phyloP scores from a whole-genome alignment of 2,113 vertebrate genomes.

The Nannobrachium achirus region DNA sequence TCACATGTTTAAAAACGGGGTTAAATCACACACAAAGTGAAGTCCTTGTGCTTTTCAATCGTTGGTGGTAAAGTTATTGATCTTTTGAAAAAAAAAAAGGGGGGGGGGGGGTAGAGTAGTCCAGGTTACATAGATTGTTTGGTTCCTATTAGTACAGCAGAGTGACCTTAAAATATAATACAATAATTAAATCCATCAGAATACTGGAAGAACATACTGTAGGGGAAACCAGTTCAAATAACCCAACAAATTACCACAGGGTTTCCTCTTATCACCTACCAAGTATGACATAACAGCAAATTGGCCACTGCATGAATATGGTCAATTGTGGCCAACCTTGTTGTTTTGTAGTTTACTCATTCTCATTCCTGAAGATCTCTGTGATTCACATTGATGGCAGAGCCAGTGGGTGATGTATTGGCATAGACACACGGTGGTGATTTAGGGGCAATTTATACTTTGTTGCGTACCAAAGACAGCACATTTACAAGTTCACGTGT shows the following conservation, averaged over 20 bases:
- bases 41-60: slow-evolving; percentile 23
- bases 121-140: slow-evolving; percentile 35
- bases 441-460: slow-evolving; percentile 8
- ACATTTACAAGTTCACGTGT: no score
- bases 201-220: slow-evolving; percentile 31
- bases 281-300: not conserved
- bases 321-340: slow-evolving; percentile 28
- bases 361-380: slow-evolving; percentile 6
- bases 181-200: slow-evolving; percentile 40
- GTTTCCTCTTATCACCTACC: not conserved
- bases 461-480: no score
- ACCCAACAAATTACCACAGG: not conserved
- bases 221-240: not conserved
- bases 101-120: slow-evolving; percentile 27
- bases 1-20: slow-evolving; percentile 56
- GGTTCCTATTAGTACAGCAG: slow-evolving; percentile 35
- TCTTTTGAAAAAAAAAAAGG: slow-evolving; percentile 25
- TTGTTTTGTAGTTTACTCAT: slow-evolving; percentile 18
- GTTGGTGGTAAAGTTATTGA: slow-evolving; percentile 33
- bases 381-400: slow-evolving; percentile 66
- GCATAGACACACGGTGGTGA: slow-evolving; percentile 50
- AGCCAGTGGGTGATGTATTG: slow-evolving; percentile 55
- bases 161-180: slow-evolving; percentile 16
- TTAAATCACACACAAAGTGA: slow-evolving; percentile 44
- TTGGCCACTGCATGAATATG: slow-evolving; percentile 10